Evolutionary conservation across 2,113 vertebrate genomes (phyloP).

Genomic region (Pluvialis apricaria): DNA sequence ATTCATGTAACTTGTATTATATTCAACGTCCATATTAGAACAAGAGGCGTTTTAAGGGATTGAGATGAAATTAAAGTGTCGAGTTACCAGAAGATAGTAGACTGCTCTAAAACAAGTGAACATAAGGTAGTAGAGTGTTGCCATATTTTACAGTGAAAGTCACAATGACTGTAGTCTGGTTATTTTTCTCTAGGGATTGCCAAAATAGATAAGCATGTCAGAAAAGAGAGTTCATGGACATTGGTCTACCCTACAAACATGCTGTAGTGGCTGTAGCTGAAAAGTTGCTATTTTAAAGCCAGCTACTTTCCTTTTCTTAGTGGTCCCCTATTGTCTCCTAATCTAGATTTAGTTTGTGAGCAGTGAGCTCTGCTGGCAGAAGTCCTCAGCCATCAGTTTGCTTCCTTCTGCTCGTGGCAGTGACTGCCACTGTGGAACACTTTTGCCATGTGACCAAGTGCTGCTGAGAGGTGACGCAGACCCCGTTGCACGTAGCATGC

Average conservation of each 20-base stretch:
- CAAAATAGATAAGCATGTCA: not conserved
- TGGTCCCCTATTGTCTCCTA: not conserved
- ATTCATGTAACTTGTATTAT: not conserved
- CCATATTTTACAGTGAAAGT: not conserved
- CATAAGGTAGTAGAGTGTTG: not conserved
- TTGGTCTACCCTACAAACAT: not conserved
- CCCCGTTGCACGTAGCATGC: fast-evolving
- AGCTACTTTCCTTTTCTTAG: not conserved
- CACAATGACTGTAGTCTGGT: not conserved
- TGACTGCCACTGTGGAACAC: not conserved
- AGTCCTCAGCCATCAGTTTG: not conserved
- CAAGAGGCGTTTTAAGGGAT: not conserved
- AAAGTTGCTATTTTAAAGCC: not conserved
- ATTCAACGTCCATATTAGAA: not conserved
- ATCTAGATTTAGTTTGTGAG: not conserved
- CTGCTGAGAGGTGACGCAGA: not conserved
- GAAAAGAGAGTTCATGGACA: not conserved
- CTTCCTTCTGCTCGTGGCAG: not conserved
- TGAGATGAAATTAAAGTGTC: not conserved
- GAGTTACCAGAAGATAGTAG: not conserved
- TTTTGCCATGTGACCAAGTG: not conserved
- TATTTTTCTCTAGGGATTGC: not conserved
- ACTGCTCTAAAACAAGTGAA: not conserved
- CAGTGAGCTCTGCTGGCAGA: not conserved
- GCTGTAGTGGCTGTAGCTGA: not conserved